Evolutionary conservation across 2,888 invertebrate species (phyloP).

Genomic region (Pasiphila rectangulata): DNA sequence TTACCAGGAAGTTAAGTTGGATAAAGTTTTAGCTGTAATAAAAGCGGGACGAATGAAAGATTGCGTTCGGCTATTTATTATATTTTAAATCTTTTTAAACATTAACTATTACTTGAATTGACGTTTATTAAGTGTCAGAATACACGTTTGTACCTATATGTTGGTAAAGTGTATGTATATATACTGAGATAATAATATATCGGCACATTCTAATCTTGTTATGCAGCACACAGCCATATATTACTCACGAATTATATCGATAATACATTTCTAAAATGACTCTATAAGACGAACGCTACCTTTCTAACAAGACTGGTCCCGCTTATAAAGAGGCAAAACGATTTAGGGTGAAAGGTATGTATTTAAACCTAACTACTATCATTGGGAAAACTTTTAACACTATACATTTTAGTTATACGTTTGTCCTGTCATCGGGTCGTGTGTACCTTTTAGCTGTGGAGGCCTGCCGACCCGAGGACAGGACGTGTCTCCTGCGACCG

Average conservation of each 20-base stretch:
- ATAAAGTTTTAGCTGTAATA: constrained; percentile 39
- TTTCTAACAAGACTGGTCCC: constrained; percentile 36
- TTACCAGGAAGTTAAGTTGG: constrained; percentile 38
- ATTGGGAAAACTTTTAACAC: constrained; percentile 47
- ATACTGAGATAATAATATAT: constrained; percentile 14
- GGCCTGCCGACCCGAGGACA: constrained; percentile 37
- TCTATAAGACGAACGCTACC: constrained; percentile 32
- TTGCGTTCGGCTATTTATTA: constrained; percentile 29
- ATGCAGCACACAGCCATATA: constrained; percentile 33
- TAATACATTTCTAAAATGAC: constrained; percentile 23
- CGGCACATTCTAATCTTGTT: constrained; percentile 15
- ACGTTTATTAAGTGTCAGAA: constrained; percentile 22
- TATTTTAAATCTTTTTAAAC: constrained; percentile 17
- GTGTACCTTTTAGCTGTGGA: neutral
- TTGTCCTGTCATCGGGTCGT: constrained; percentile 55
- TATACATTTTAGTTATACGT: constrained; percentile 46
- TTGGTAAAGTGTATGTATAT: constrained; percentile 16
- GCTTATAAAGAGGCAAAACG: constrained; percentile 43
- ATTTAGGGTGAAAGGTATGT: constrained; percentile 41
- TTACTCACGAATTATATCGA: constrained; percentile 25
- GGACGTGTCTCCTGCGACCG: constrained; percentile 47
- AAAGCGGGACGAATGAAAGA: constrained; percentile 40
- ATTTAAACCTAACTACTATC: constrained; percentile 50
- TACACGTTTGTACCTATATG: constrained; percentile 9
- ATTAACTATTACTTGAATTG: constrained; percentile 25